Base-by-base conservation (phyloP, 2,113 vertebrate genomes). In the Indri indri region DNA sequence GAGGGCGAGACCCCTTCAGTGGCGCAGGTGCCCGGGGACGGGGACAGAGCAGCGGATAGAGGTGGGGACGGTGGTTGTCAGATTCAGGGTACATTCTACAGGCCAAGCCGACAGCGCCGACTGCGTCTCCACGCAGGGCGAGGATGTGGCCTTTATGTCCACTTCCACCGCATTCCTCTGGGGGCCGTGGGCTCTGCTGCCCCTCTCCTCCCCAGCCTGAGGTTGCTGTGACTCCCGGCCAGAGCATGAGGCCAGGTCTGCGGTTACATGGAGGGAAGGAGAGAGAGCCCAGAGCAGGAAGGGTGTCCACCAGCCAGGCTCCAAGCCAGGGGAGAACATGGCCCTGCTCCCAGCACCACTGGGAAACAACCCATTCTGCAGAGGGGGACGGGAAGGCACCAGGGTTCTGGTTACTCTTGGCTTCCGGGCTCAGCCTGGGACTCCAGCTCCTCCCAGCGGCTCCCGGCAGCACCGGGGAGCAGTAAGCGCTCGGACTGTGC, bases 91-190 rank as follows among this genome's bases (percentile, higher is more conserved):
- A 5, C 14, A 3, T 37, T 52, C n/a, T 7, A 1, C 73, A 59
- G 66, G 59, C 14, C 0, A 3, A 25, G 42, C 17, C 6, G 71
- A 5, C 40, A 65, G 50, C 6, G 10, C 45, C 0, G 54, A 0
- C 73, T n/a, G 27, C 47, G 22, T 61, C 59, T 18, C 20, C n/a
- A 7, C 20, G 57, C 73, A 74, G 86, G 47, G 25, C 5, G 27
- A 80, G 54, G n/a, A 63, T 0, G 17, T 27, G 61, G 52, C 16
- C 42, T 73, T 27, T 37, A 45, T 32, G 79, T 25, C 59, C 45
- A 14, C 4, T 34, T 45, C 27, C 66, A 42, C 47, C 27, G 16
- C 2, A 34, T n/a, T 17, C 37, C 1, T 13, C 59, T 32, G 34
- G 50, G 40, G 16, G 3, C 50, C 50, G 2, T 18, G 50, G 42